phyloP scores from a whole-genome alignment of 2,888 invertebrate species.

The Andrena haemorrhoa region DNA sequence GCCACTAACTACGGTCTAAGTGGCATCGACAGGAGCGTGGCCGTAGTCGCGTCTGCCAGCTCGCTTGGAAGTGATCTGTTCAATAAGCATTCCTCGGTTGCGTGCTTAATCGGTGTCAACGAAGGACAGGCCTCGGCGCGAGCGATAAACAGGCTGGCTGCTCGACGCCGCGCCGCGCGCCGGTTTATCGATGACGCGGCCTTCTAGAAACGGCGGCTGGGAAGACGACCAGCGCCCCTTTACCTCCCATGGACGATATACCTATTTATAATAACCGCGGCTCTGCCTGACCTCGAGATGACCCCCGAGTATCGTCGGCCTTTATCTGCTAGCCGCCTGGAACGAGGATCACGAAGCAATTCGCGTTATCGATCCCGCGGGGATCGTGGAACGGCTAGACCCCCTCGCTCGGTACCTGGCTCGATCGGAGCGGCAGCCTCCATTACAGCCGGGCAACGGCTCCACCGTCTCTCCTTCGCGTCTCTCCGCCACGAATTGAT shows the following conservation, averaged over 20 bases:
- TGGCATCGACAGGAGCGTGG: conserved; percentile 45
- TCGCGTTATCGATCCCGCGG: conserved; percentile 35
- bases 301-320: conserved; percentile 37
- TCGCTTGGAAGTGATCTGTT: conserved; percentile 55
- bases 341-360: conserved; percentile 34
- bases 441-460: conserved; percentile 11
- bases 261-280: conserved; percentile 16
- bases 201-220: conserved; percentile 12
- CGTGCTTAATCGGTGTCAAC: conserved; percentile 68
- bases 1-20: conserved; percentile 28
- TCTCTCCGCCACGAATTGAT: conserved; percentile 67
- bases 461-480: conserved; percentile 48
- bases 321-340: conserved; percentile 16
- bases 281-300: conserved; percentile 29
- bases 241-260: background rate
- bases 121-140: conserved; percentile 47
- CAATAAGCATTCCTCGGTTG: conserved; percentile 54
- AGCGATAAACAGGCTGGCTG: conserved; percentile 37
- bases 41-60: conserved; percentile 41
- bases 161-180: too few species aligned
- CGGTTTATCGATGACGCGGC: conserved; percentile 38
- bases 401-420: background rate
- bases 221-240: background rate
- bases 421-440: background rate
- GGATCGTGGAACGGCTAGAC: too few species aligned